A percentile compares a stretch with the other conserved stretches of the same genome.
Evolutionary conservation across 2,888 invertebrate species (phyloP).

Genomic region (Corythucha ciliata): DNA sequence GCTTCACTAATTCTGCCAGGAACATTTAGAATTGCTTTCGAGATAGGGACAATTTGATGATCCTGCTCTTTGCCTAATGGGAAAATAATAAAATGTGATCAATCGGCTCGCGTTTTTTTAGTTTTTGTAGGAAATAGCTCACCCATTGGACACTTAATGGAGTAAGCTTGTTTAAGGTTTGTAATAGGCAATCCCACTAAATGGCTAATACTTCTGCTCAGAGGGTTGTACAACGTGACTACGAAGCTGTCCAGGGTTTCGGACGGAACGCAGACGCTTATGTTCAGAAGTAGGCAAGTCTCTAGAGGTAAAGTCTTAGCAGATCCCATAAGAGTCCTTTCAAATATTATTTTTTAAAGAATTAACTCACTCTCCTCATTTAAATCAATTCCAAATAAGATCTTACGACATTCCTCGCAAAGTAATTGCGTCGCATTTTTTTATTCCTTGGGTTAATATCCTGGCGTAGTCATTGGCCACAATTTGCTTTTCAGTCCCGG

Average conservation of each 20-base stretch:
- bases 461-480: constrained; percentile 82
- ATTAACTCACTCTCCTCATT: too few species aligned
- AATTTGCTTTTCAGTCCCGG: constrained; percentile 74
- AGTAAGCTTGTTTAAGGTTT: constrained; percentile 20
- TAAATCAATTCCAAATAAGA: too few species aligned
- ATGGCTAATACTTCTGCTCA: constrained; percentile 52
- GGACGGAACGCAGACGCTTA: constrained; percentile 61
- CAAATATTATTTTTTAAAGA: too few species aligned
- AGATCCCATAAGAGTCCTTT: constrained; percentile 19
- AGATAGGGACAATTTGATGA: constrained; percentile 50
- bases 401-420: constrained; percentile 51
- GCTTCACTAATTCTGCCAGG: constrained; percentile 56
- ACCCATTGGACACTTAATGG: constrained; percentile 50
- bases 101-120: too few species aligned
- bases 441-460: constrained; percentile 59
- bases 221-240: constrained; percentile 72
- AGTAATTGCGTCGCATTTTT: constrained; percentile 50
- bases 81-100: too few species aligned
- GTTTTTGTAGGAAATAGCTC: constrained; percentile 47
- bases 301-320: not conserved
- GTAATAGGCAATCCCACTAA: constrained; percentile 57
- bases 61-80: constrained; percentile 28
- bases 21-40: constrained; percentile 47
- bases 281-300: constrained; percentile 54
- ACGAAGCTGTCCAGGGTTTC: constrained; percentile 55